These are phyloP conservation scores for Anomalospiza imberbis DNA, from an alignment of 2,797 vertebrate species.

Conservation along the genomic window DNA sequence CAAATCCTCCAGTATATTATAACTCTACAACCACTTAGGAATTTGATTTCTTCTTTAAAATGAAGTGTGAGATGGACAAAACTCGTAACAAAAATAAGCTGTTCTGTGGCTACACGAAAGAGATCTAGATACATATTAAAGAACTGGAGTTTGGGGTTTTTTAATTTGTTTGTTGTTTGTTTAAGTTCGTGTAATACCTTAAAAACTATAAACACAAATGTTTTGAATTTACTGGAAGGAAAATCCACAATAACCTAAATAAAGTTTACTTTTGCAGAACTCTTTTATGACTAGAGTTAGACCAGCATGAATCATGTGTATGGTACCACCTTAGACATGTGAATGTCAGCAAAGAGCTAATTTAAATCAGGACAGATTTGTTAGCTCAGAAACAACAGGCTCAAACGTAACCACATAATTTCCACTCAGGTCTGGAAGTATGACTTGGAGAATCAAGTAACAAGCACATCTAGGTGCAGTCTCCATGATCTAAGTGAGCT, in stretches of 20 bases:
- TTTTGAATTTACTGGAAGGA: not conserved
- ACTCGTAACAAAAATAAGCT: not conserved
- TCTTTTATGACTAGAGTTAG: not conserved
- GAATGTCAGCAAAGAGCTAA: not conserved
- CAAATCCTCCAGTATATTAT: not conserved
- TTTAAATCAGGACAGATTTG: not conserved
- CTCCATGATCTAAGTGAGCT: not conserved
- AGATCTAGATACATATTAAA: not conserved
- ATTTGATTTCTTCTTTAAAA: not conserved
- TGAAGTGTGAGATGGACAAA: not conserved
- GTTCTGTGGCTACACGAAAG: not conserved
- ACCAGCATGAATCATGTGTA: not conserved
- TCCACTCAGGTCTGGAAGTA: not conserved
- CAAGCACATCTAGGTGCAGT: not conserved
- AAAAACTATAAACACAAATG: not conserved
- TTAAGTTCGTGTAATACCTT: not conserved
- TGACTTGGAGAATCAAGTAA: not conserved
- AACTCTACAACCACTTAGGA: not conserved
- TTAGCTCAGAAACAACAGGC: not conserved
- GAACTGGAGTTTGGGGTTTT: not conserved
- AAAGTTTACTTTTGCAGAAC: not conserved
- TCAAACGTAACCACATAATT: not conserved
- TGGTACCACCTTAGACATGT: not conserved
- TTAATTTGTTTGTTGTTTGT: not conserved
- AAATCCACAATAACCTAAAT: not conserved